phyloP scores from a whole-genome alignment of 1,140 invertebrate species.

The Solen grandis region DNA sequence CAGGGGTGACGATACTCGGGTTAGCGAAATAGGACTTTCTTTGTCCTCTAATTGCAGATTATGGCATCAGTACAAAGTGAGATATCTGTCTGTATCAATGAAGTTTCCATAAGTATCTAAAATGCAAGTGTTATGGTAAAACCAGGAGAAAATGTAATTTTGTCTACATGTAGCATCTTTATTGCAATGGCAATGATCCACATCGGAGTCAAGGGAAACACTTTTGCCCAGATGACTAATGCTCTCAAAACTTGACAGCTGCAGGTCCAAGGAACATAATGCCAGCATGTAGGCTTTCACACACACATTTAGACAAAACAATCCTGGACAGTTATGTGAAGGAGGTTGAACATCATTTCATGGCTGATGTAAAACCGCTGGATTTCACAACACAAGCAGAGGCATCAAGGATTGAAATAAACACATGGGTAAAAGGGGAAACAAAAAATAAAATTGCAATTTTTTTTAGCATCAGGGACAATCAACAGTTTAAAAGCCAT shows the following conservation, averaged over 20 bases:
- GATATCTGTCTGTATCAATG: no score
- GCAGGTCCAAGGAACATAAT: conserved; percentile 25
- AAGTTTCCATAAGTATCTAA: no score
- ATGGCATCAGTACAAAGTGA: no score
- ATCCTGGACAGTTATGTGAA: conserved; percentile 22
- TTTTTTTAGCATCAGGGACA: conserved; percentile 83
- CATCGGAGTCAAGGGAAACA: conserved; percentile 40
- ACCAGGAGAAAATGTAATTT: conserved; percentile 25
- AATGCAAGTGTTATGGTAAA: no score
- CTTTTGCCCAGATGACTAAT: conserved; percentile 30
- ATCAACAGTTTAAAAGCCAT: conserved; percentile 83
- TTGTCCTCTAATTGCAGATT: no score
- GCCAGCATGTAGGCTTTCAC: conserved; percentile 21
- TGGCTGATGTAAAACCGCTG: conserved; percentile 1
- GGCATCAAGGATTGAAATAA: conserved; percentile 82
- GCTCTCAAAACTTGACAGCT: conserved; percentile 3
- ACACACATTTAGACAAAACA: conserved; percentile 8
- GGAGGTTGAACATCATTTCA: background rate
- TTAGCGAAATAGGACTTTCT: no score
- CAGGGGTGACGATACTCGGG: no score
- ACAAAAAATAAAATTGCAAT: conserved; percentile 87
- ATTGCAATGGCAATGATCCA: conserved; percentile 40
- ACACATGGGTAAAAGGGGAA: conserved; percentile 86
- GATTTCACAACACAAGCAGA: conserved; percentile 37
- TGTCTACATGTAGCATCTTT: conserved; percentile 38